Base-by-base conservation (phyloP, 2,113 vertebrate genomes). In the Pterocles gutturalis region DNA sequence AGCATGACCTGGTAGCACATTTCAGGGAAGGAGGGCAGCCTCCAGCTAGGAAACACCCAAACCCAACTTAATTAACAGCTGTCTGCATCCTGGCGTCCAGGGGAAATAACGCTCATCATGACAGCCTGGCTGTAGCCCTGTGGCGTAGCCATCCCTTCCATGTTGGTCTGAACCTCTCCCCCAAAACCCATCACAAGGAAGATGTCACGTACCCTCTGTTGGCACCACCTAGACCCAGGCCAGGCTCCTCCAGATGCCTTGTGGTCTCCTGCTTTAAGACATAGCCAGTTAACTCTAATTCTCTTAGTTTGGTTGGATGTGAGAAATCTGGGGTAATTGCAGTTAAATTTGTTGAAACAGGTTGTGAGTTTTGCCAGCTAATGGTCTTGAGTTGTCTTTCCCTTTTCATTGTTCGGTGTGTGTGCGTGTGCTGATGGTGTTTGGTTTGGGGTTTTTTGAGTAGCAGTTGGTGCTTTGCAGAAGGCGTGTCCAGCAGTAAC, bases 131-230 rank as follows among this genome's bases (percentile, higher is more conserved):
- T 4, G 2, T 4, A 12, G 16, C 14, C 34, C 1, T 5, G 5
- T 28, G 55, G 31, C n/a, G 2, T 20, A 1, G 6, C 29, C 31
- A 43, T 46, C 22, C 29, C 58, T 55, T 60, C 36, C 0, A 0
- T 2, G 28, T n/a, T 22, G 18, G 49, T 34, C 46, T 3, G 18
- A 53, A 61, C 8, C 72, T 87, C 43, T 43, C 15, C 10, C 25
- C 13, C 49, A 18, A 72, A 53, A 5, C 41, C 60, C 49, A 25
- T 16, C 0, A 0, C 10, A 5, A 13, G 58, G 69, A 41, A 11
- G 6, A 67, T 26, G 48, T 43, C 3, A 1, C 1, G 0, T 13
- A 33, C 18, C n/a, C 5, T 0, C 58, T 60, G 12, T 55, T 66
- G 70, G 34, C 64, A 51, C 43, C 19, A 15, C 21, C 15, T 55